Conservation (phyloP, 2,888 invertebrate species). For the Drosophila anomalata region DNA sequence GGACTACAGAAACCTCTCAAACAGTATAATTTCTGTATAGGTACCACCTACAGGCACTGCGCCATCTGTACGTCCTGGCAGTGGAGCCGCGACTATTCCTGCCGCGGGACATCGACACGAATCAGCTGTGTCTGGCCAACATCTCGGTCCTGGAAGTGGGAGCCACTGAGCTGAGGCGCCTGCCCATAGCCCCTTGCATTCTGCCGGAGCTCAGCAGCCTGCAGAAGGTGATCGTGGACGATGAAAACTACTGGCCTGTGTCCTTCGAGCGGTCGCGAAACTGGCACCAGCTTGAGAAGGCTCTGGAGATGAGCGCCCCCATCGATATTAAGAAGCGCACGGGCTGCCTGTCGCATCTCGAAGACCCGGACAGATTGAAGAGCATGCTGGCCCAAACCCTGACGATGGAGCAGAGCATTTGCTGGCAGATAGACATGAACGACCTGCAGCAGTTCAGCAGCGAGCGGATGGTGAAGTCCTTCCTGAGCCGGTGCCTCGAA, state of each 20-base stretch:
- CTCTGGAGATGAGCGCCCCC: conserved; percentile 88
- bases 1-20: background rate
- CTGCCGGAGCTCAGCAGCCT: conserved; percentile 92
- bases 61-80: conserved; percentile 97
- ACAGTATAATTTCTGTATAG: conserved; percentile 83
- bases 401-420: conserved; percentile 87
- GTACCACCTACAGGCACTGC: conserved; percentile 98
- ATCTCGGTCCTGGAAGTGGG: conserved; percentile 86
- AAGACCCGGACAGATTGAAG: conserved; percentile 92
- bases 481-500: conserved; percentile 88
- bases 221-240: conserved; percentile 90
- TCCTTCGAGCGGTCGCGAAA: conserved; percentile 92
- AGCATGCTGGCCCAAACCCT: conserved; percentile 91
- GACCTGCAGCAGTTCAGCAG: conserved; percentile 91
- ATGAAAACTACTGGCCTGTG: conserved; percentile 95
- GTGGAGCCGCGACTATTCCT: conserved; percentile 95
- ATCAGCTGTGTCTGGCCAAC: conserved; percentile 92
- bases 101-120: conserved; percentile 92
- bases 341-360: conserved; percentile 93
- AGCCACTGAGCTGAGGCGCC: conserved; percentile 84
- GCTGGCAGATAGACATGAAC: conserved; percentile 85
- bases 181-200: conserved; percentile 92
- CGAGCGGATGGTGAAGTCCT: conserved; percentile 88
- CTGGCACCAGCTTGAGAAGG: conserved; percentile 91
- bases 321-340: conserved; percentile 95